These are phyloP conservation scores for Gambusia yucatana DNA, from an alignment of 2,797 vertebrate species.

Conservation along the genomic window DNA sequence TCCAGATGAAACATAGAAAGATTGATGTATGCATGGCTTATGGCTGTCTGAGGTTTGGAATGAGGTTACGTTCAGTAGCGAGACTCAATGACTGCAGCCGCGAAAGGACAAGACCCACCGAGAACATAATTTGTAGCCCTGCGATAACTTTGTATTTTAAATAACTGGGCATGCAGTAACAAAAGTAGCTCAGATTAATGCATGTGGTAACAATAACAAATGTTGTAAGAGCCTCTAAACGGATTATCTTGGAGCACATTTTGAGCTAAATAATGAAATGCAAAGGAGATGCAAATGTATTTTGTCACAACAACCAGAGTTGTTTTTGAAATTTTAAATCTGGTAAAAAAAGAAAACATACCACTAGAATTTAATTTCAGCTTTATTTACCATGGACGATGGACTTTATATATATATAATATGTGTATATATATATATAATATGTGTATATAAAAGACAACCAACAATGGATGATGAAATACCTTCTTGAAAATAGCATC, in stretches of 20 bases:
- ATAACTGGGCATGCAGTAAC: neutral
- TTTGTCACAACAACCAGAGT: neutral
- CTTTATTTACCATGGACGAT: neutral
- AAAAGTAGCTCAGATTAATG: neutral
- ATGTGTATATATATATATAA: too few species aligned
- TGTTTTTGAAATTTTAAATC: neutral
- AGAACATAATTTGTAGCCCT: conserved; percentile 40
- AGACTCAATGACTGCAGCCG: neutral
- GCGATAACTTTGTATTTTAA: conserved; percentile 39
- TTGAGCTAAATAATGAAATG: neutral
- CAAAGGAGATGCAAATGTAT: neutral
- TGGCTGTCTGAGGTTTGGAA: conserved; percentile 55
- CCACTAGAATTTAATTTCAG: neutral
- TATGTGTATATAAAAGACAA: neutral
- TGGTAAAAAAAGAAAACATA: neutral
- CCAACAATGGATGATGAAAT: neutral
- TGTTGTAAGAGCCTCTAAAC: neutral
- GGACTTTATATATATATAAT: neutral
- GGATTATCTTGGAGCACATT: neutral
- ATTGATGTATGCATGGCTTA: conserved; percentile 63
- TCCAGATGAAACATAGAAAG: conserved; percentile 50
- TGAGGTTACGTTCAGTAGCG: conserved; percentile 55
- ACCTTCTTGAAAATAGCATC: neutral
- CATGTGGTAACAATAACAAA: neutral
- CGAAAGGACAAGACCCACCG: conserved; percentile 27